Evolutionary conservation across 2,797 vertebrate species (phyloP).

Genomic region (Ctenopoma kingsleyae): DNA sequence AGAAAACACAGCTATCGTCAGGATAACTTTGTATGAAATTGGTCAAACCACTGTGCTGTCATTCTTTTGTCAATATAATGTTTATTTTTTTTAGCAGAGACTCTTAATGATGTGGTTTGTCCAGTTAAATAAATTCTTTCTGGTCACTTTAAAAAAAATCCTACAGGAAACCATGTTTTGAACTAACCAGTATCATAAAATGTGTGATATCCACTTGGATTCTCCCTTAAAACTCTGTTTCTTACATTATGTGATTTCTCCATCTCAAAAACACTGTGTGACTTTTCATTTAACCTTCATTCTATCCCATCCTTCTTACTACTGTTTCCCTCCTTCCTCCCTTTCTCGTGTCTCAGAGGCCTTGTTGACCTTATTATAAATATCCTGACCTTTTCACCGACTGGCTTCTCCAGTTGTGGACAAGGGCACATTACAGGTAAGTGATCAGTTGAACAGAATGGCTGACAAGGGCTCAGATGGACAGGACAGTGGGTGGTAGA

Average conservation of each 20-base stretch:
- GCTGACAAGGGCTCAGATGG: constrained; percentile 78
- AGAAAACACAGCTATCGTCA: no score
- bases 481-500: constrained; percentile 67
- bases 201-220: background rate
- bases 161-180: no score
- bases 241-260: constrained; percentile 6
- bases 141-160: no score
- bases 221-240: background rate
- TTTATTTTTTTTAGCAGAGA: no score
- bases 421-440: constrained; percentile 77
- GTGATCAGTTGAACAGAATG: constrained; percentile 79
- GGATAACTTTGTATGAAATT: no score
- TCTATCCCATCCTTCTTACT: constrained; percentile 16
- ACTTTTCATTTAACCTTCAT: constrained; percentile 46
- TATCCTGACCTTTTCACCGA: constrained; percentile 78
- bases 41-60: no score
- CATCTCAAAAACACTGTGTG: constrained; percentile 28
- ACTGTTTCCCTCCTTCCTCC: constrained; percentile 16
- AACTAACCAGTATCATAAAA: constrained; percentile 2
- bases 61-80: no score
- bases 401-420: constrained; percentile 61
- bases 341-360: constrained; percentile 32
- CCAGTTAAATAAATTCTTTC: no score
- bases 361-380: constrained; percentile 80
- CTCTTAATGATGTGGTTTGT: no score